Evolutionary conservation across 2,888 invertebrate genomes (phyloP).

Genomic region (Euproctis similis): DNA sequence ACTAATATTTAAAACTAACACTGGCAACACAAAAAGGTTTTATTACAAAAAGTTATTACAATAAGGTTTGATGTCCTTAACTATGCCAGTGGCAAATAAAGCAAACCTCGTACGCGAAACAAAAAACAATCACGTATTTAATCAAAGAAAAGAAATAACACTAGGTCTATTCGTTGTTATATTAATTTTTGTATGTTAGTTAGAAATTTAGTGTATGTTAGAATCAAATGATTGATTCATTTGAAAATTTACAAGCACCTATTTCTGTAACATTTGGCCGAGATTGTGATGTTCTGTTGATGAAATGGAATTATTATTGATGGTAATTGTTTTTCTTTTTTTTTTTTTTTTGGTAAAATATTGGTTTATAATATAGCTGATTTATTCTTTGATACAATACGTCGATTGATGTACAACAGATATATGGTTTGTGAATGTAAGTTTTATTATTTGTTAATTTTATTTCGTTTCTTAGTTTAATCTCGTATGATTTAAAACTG

Average conservation of each 20-base stretch:
- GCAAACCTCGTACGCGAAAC: too few relatives aligned
- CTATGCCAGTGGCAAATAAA: too few relatives aligned
- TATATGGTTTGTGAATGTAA: conserved; percentile 24
- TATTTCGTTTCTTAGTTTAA: conserved; percentile 14
- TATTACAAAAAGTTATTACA: too few relatives aligned
- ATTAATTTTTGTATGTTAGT: too few relatives aligned
- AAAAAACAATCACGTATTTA: too few relatives aligned
- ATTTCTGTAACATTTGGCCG: conserved; percentile 13
- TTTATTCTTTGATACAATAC: conserved; percentile 27
- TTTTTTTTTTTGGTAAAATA: conserved; percentile 16
- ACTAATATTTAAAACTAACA: too few relatives aligned
- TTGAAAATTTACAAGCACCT: too few relatives aligned
- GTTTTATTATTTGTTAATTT: conserved; percentile 33
- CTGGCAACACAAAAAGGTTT: too few relatives aligned
- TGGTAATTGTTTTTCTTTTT: conserved; percentile 18
- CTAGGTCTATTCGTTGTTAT: too few relatives aligned
- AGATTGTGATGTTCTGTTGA: conserved; percentile 17
- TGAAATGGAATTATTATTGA: conserved; percentile 19
- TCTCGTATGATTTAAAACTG: conserved; percentile 16
- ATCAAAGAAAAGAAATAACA: too few relatives aligned
- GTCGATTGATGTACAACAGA: conserved; percentile 24
- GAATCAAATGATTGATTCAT: conserved; percentile 21
- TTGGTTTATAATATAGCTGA: conserved; percentile 19
- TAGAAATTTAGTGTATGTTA: conserved; percentile 9
- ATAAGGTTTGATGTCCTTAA: too few relatives aligned